Conservation (phyloP, 2,888 invertebrate genomes). For the Volucella inanis region DNA sequence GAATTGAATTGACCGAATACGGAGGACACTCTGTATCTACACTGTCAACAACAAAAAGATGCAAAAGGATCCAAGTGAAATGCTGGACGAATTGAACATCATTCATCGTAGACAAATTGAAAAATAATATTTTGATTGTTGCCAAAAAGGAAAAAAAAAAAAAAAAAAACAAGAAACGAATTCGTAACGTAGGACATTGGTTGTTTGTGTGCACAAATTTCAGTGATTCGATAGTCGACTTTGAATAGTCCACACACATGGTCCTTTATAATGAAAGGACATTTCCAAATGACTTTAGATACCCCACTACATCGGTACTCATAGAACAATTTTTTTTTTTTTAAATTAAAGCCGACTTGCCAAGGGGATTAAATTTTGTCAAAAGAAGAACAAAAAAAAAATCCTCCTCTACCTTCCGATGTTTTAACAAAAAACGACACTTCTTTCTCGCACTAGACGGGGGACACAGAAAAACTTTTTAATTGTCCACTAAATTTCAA, state of each 20-base stretch:
- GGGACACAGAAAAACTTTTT: slow-evolving; percentile 47
- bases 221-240: too few species aligned
- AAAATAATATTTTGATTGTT: slow-evolving; percentile 49
- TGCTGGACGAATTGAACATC: slow-evolving; percentile 19
- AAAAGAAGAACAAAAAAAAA: too few species aligned
- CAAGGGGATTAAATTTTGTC: too few species aligned
- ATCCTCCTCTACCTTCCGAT: too few species aligned
- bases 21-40: slow-evolving; percentile 6
- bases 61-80: slow-evolving; percentile 43
- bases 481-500: slow-evolving; percentile 73
- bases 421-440: slow-evolving; percentile 8
- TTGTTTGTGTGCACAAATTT: too few species aligned
- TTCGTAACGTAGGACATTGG: background rate
- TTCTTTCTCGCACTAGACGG: background rate
- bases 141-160: background rate
- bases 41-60: slow-evolving; percentile 22
- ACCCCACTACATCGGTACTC: too few species aligned
- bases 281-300: too few species aligned
- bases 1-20: slow-evolving; percentile 62
- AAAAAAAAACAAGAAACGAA: background rate
- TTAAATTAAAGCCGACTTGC: too few species aligned
- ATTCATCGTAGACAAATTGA: slow-evolving; percentile 38
- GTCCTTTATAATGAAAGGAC: too few species aligned
- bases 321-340: too few species aligned
- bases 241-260: too few species aligned